Evolutionary conservation across 1,140 invertebrate genomes (phyloP), one percentile per base, ranked within the genome.

Genomic region (Pogonomyrmex barbatus): DNA sequence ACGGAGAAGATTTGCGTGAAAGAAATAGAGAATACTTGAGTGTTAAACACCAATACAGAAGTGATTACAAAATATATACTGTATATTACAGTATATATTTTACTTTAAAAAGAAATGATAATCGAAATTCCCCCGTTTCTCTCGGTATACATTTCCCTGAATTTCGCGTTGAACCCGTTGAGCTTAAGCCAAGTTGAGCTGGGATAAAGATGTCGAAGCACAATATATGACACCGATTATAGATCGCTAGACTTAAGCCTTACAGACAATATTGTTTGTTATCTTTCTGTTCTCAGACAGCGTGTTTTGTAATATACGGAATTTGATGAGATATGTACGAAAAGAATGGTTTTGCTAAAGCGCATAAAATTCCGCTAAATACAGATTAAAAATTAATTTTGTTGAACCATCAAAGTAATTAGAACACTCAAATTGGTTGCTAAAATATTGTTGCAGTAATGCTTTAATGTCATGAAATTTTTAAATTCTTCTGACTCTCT

Each of bases 181-280:
- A 10, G 42, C 4, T 82, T 58, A 47, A 73, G n/a, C 2, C 6
- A 33, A 12, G 50, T 73, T 83, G 54, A 75, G 68, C 54, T 9
- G 6, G 30, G 65, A 75, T 83, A 47, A 83, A 83, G n/a, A 83
- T 73, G 68, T 83, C 68, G 42, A 60, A 83, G 30, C 45, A 60
- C 17, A 12, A 82, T 73, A 62, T 47, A 47, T 10, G 30, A 47
- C 17, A 17, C 54, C 54, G 36, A 73, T 83, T 82, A 24, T 24
- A 73, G 24, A 70, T 81, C 47, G 14, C n/a, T n/a, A 17, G 39
- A 50, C 12, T 39, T 82, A 17, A 47, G 4, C 17, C 4, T 14
- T 33, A 36, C 3, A 24, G 5, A 47, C 30, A 2, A 9, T 12
- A 56, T n/a, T 52, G n/a, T 71, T 70, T 82, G 14, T 50, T 33